Conservation (phyloP, 2,113 vertebrate genomes). For the Silurus glanis region DNA sequence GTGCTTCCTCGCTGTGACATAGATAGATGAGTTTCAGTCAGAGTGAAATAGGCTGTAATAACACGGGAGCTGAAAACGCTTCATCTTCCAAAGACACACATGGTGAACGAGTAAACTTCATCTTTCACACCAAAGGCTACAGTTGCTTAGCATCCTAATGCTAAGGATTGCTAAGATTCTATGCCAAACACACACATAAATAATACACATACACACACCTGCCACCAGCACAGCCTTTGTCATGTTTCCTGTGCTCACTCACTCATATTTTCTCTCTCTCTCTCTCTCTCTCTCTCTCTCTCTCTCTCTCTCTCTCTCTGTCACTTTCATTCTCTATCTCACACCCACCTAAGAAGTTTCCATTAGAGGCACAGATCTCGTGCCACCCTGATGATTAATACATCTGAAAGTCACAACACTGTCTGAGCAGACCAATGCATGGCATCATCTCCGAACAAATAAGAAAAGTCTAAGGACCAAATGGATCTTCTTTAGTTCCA, state of each 20-base stretch:
- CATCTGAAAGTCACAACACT: background rate
- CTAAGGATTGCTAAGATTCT: constrained; percentile 47
- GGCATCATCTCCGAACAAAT: background rate
- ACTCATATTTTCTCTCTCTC: no score
- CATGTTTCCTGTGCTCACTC: background rate
- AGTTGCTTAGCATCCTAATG: constrained; percentile 37
- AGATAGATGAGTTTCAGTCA: constrained; percentile 51
- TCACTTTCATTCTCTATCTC: background rate
- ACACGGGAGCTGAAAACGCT: constrained; percentile 47
- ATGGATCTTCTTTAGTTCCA: background rate
- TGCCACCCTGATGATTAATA: background rate
- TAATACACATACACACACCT: constrained; percentile 11
- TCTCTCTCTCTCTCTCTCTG: background rate
- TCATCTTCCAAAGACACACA: constrained; percentile 50
- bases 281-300: background rate
- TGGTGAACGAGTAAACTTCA: constrained; percentile 38
- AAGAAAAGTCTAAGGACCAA: background rate
- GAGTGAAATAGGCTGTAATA: constrained; percentile 55
- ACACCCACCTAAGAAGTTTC: background rate
- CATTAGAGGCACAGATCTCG: background rate
- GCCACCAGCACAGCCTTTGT: constrained; percentile 6
- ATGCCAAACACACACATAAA: constrained; percentile 23
- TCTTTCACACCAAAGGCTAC: constrained; percentile 44
- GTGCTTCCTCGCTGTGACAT: constrained; percentile 47
- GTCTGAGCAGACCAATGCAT: background rate